Conservation (phyloP, 1,140 invertebrate species). For the Agraylea sexmaculata region DNA sequence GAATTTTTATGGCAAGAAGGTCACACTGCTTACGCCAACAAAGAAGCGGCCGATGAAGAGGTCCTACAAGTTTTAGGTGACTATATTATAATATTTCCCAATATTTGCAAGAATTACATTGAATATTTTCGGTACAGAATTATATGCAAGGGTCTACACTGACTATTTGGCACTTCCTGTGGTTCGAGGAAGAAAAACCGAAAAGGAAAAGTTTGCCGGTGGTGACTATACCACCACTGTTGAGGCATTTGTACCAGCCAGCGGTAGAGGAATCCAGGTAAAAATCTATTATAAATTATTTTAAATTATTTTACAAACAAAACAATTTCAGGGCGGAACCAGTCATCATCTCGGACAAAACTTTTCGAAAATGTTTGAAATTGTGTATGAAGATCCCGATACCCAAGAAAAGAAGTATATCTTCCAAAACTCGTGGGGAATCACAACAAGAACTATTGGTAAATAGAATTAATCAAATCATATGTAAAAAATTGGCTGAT, state of each 20-base stretch:
- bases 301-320: background rate
- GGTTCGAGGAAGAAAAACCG: constrained; percentile 88
- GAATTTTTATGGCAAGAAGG: constrained; percentile 99
- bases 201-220: constrained; percentile 99
- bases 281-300: constrained; percentile 2
- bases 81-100: constrained; percentile 5
- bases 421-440: constrained; percentile 97
- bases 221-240: constrained; percentile 96
- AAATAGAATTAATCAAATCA: constrained; percentile 22
- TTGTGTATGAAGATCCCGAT: constrained; percentile 85
- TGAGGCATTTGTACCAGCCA: constrained; percentile 89
- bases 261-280: constrained; percentile 84
- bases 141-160: constrained; percentile 85
- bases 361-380: constrained; percentile 99
- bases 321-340: constrained; percentile 64
- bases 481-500: background rate
- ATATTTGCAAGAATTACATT: no score
- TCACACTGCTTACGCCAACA: constrained; percentile 83
- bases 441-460: constrained; percentile 92
- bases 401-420: constrained; percentile 83
- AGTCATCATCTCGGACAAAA: constrained; percentile 98
- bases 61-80: constrained; percentile 62
- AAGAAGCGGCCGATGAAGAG: constrained; percentile 80
- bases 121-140: constrained; percentile 44
- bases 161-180: constrained; percentile 92